Percentiles rank a stretch among this genome's conserved stretches.
Evolutionary conservation across 2,797 vertebrate genomes (phyloP).

Genomic region (Gymnopithys bicolor): DNA sequence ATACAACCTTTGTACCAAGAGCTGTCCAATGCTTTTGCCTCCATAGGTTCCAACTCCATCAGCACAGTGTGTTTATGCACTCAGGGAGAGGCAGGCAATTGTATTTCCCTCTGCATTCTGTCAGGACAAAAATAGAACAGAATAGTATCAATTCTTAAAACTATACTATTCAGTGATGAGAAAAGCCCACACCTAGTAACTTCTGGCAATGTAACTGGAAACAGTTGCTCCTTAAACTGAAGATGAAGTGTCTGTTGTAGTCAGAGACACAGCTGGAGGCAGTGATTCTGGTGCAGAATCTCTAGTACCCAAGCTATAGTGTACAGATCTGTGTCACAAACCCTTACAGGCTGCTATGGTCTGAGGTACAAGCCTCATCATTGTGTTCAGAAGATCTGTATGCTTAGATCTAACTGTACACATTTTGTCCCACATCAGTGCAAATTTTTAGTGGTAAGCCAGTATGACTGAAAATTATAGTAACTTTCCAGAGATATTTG

Average conservation of each 20-base stretch:
- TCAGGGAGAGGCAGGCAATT: not conserved
- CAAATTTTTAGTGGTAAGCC: not conserved
- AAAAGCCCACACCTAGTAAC: not conserved
- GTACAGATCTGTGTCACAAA: accelerated
- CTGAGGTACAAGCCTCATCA: not conserved
- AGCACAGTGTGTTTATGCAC: accelerated
- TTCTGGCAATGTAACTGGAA: not conserved
- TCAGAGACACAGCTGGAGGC: not conserved
- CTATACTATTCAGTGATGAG: not conserved
- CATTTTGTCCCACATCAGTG: not conserved
- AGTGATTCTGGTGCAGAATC: not conserved
- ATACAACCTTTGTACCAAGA: not conserved
- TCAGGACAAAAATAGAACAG: not conserved
- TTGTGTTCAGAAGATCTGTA: not conserved
- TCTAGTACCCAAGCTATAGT: not conserved
- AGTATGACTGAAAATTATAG: not conserved
- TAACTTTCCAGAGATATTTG: not conserved
- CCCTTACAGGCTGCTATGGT: not conserved
- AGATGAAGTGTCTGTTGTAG: not conserved
- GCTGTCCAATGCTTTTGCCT: accelerated
- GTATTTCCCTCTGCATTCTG: not conserved
- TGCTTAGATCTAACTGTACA: not conserved
- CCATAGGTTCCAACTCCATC: not conserved
- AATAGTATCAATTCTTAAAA: not conserved
- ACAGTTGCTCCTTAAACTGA: not conserved